Base-by-base conservation (phyloP, 2,888 invertebrate species). In the Macrostomum cliftonense region DNA sequence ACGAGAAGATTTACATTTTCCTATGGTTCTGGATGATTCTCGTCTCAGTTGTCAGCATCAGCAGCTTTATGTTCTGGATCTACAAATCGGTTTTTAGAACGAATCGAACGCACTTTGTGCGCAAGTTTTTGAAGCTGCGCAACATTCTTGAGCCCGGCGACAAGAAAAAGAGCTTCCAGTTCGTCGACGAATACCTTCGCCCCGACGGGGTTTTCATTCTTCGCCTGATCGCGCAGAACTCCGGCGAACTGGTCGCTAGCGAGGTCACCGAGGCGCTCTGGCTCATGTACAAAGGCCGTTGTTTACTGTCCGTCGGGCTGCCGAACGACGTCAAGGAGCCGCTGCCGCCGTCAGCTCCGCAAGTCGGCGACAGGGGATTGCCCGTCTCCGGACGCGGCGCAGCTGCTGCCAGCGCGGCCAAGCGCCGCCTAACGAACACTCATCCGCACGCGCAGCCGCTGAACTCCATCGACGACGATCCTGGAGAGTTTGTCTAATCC, bases 1-100 rank as follows among this genome's bases (percentile, higher is more conserved):
- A 55, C 42, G 55, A 55, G 55, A 69, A 69, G 58, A 69, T 69
- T 50, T 69, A 67, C 55, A 67, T 68, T 54, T 74, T 74, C 61
- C 62, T 73, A 42, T 73, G 73, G 73, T 74, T 72, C 62, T 74
- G 73, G 73, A 62, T 73, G 47, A 63, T 73, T 20, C 63, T 72
- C 40, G 70, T 73, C 12, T 64, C 67, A 42, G 56, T 67, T n/a
- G 61, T 68, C 49, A 73, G 71, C 52, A 56, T 64, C 42, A 58
- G 63, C 54, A 70, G 67, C 57, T 65, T 73, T 49, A 53, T 71
- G 47, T 63, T 69, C 51, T 73, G 73, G 73, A 55, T 67, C 47
- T 61, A 63, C 54, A 63, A 64, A 42, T 60, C 62, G 56, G 59
- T 63, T 14, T 62, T 63, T 51, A 57, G 63, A 50, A 62, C 61